These are phyloP conservation scores for Astur gentilis DNA, from an alignment of 2,113 vertebrate genomes.

Conservation along the genomic window DNA sequence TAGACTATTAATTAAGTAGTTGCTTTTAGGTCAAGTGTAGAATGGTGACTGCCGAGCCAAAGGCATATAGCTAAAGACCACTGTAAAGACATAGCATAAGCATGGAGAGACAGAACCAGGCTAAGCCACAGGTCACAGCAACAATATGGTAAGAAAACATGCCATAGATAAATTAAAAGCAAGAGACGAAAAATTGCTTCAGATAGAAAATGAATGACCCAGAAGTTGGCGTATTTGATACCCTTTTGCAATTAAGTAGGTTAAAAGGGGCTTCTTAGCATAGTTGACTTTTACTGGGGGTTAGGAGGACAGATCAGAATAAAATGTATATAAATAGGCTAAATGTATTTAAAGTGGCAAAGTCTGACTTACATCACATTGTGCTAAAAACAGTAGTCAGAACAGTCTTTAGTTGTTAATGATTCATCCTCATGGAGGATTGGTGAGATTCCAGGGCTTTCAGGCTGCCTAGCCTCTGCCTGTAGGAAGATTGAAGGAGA, in stretches of 20 bases:
- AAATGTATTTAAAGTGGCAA: neutral
- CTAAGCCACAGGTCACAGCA: neutral
- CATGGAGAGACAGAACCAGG: neutral
- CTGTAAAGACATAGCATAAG: neutral
- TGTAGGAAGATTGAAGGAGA: neutral
- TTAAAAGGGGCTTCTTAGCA: neutral
- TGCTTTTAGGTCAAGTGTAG: neutral
- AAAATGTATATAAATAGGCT: neutral
- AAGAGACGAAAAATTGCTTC: neutral
- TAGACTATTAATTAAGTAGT: neutral
- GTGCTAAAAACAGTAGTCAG: slow-evolving; percentile 19
- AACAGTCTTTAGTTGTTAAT: slow-evolving; percentile 33
- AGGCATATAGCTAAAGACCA: neutral
- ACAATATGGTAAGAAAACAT: neutral
- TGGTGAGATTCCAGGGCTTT: slow-evolving; percentile 20
- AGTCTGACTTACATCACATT: neutral
- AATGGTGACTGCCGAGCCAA: neutral
- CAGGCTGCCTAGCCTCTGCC: neutral
- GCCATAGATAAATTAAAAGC: neutral
- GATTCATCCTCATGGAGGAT: neutral
- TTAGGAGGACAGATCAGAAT: slow-evolving; percentile 9
- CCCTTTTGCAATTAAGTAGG: neutral
- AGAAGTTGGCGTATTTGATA: neutral
- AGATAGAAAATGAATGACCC: neutral
- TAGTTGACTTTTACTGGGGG: neutral